Conservation (phyloP, 2,888 invertebrate genomes). For the Idaea biselata region DNA sequence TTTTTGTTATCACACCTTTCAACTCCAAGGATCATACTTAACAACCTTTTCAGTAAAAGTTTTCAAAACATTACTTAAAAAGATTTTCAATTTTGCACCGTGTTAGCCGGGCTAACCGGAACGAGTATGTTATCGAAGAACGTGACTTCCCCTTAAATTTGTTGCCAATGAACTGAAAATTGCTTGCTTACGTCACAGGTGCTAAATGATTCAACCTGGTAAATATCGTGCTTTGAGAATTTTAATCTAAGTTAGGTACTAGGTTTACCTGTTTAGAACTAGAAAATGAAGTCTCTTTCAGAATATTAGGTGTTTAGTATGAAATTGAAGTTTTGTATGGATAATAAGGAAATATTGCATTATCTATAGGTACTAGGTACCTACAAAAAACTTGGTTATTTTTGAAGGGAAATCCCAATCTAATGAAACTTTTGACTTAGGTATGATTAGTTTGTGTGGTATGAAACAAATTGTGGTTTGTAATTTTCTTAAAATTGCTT, state of each 20-base stretch:
- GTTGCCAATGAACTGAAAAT: conserved; percentile 30
- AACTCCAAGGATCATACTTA: not conserved
- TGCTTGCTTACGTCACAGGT: conserved; percentile 20
- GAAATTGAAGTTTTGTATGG: too few species aligned
- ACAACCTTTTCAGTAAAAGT: not conserved
- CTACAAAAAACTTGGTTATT: too few species aligned
- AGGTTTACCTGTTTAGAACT: not conserved
- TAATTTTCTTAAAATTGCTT: too few species aligned
- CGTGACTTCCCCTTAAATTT: conserved; percentile 44
- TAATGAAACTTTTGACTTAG: too few species aligned
- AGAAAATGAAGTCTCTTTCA: not conserved
- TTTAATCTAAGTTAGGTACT: not conserved
- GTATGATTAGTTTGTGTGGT: too few species aligned
- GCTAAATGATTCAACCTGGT: conserved; percentile 15
- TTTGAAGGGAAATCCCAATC: too few species aligned
- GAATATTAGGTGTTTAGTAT: too few species aligned
- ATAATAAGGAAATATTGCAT: too few species aligned
- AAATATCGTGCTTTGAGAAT: not conserved
- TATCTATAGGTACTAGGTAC: too few species aligned
- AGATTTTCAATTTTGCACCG: not conserved
- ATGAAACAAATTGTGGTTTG: too few species aligned
- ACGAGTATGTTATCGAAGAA: conserved; percentile 41
- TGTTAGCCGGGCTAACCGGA: not conserved
- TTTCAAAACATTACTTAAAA: not conserved
- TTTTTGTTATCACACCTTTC: too few species aligned